Evolutionary conservation across 2,888 invertebrate species (phyloP), one percentile per base, ranked within the genome.

Genomic region (Drosophila fulvimacula): DNA sequence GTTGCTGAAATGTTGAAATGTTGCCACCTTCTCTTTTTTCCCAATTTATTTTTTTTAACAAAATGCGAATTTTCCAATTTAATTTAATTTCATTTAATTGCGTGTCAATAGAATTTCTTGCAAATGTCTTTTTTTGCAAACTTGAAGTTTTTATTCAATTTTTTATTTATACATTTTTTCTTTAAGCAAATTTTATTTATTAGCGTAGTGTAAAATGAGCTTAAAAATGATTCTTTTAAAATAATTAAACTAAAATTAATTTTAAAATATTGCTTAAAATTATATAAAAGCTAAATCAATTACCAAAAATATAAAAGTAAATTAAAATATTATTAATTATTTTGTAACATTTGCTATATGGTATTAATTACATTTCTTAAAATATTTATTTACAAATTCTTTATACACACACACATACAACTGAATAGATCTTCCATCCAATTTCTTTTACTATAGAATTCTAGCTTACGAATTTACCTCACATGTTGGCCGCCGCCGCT

Each of bases 71-170:
- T 63, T 63, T 58, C 61, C 62, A 77, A 86, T 82, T 88, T 70
- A 69, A 82, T 82, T 86, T 42, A 1, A 58, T 58, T 73, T 64
- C 60, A 86, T 82, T 88, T 88, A 88, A 83, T 82, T 70, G 83
- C 78, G 57, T 80, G 87, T 83, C 83, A 88, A 75, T 77, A 66
- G 65, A 68, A 68, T 74, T 65, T 82, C 81, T 73, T 64, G 60
- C 73, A 67, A 82, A 7, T 30, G 27, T 7, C 24, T 24, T 15
- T 3, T 3, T 41, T 49, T 24, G 11, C 39, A 51, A 52, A 42
- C 27, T 39, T 42, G 15, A 27, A 38, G 5, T 49, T 34, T 30
- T 24, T 60, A 49, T 39, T 58, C 36, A 9, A 51, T 69, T 41
- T 68, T 19, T 13, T 13, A 3, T 21, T 2, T 42, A 27, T 24